Evolutionary conservation across 2,888 invertebrate genomes (phyloP).

Genomic region (Dryobota labecula): DNA sequence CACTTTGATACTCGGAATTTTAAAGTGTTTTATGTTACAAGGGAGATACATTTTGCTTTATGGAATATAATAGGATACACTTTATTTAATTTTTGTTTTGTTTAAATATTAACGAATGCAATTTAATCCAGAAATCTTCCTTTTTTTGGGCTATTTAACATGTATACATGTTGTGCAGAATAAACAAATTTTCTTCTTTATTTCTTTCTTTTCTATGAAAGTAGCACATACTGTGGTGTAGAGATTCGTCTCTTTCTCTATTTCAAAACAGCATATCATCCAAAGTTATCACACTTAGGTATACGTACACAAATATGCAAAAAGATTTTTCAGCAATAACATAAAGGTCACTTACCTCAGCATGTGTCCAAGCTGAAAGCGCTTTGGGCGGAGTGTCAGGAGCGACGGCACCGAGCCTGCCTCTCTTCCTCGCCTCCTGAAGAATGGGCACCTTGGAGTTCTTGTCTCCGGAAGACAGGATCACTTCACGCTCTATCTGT

Average conservation of each 20-base stretch:
- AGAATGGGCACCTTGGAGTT: slow-evolving; percentile 94
- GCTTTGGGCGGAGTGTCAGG: slow-evolving; percentile 94
- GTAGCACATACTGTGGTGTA: too few relatives aligned
- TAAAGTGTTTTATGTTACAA: not conserved
- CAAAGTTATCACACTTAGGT: slow-evolving; percentile 22
- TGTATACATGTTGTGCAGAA: too few relatives aligned
- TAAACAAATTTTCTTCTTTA: too few relatives aligned
- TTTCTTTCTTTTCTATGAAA: too few relatives aligned
- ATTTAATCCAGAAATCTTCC: too few relatives aligned
- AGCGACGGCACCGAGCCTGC: slow-evolving; percentile 92
- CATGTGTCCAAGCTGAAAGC: slow-evolving; percentile 92
- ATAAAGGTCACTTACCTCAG: slow-evolving; percentile 75
- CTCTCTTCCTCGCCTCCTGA: slow-evolving; percentile 92
- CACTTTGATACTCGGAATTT: slow-evolving; percentile 6
- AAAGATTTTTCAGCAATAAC: not conserved
- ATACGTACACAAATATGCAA: too few relatives aligned
- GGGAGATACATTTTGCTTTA: not conserved
- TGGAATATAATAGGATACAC: too few relatives aligned
- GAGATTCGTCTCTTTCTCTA: not conserved
- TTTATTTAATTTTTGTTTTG: too few relatives aligned
- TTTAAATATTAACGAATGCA: too few relatives aligned
- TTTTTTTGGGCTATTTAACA: too few relatives aligned
- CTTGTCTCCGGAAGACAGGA: slow-evolving; percentile 93
- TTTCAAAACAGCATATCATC: not conserved
- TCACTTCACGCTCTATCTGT: slow-evolving; percentile 95